Conservation (phyloP, 2,888 invertebrate genomes). For the Oeneis ivallda region DNA sequence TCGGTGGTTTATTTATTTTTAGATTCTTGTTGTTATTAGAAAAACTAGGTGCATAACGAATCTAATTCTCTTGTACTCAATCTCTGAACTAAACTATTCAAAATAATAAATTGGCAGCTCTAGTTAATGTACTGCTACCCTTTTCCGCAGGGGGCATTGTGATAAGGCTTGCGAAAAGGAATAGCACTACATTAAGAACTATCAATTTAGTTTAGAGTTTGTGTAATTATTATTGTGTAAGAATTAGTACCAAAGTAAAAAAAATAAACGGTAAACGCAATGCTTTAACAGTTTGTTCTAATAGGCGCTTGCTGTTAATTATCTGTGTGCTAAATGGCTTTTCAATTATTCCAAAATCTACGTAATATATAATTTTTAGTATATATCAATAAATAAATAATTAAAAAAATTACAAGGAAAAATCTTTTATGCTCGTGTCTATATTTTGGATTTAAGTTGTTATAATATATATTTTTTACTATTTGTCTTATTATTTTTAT, state of each 20-base stretch:
- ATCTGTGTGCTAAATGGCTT: conserved; percentile 27
- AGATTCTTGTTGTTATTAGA: conserved; percentile 27
- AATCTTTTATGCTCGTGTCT: conserved; percentile 7
- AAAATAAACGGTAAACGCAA: conserved; percentile 9
- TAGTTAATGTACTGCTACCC: no score
- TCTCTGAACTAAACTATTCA: no score
- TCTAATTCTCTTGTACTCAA: no score
- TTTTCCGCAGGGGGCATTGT: no score
- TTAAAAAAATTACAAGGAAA: conserved; percentile 28
- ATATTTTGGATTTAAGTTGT: conserved; percentile 23
- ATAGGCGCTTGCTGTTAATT: conserved; percentile 32
- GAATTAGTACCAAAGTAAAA: no score
- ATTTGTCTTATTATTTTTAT: background rate
- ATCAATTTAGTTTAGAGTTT: no score
- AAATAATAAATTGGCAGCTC: no score
- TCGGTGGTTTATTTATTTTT: conserved; percentile 29
- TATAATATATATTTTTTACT: conserved; percentile 39
- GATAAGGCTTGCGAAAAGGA: no score
- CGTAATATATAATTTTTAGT: background rate
- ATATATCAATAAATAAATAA: conserved; percentile 28
- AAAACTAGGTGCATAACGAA: background rate
- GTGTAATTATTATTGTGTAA: no score
- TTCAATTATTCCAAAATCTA: conserved; percentile 38
- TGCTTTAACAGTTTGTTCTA: conserved; percentile 27
- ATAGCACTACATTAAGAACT: no score